Evolutionary conservation across 1,140 invertebrate species (phyloP).

Genomic region (Drosophila kanapiae): DNA sequence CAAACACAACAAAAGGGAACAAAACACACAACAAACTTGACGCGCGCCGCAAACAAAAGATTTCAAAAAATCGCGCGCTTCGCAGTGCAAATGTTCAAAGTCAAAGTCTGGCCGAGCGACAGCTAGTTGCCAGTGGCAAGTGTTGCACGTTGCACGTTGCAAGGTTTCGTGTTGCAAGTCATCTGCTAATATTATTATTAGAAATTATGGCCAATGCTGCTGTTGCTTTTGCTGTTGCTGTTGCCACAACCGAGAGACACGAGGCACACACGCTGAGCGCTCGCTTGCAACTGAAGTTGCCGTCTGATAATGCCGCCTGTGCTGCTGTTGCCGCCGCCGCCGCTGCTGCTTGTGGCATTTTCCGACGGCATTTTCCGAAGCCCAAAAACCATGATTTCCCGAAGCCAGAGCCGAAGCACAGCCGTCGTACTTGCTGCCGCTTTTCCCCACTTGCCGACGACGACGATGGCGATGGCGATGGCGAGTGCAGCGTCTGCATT

Average conservation of each 20-base stretch:
- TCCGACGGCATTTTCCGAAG: constrained; percentile 28
- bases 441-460: constrained; percentile 52
- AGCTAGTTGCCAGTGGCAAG: constrained; percentile 12
- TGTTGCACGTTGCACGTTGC: constrained; percentile 22
- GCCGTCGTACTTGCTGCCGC: constrained; percentile 53
- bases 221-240: constrained; percentile 1
- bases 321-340: constrained; percentile 3
- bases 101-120: constrained; percentile 17
- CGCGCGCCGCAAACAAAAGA: constrained; percentile 2
- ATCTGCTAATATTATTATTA: not conserved
- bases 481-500: constrained; percentile 57
- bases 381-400: constrained; percentile 12
- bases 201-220: not conserved
- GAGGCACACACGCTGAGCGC: constrained; percentile 74
- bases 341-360: constrained; percentile 11
- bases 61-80: constrained; percentile 4
- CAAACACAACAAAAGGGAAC: constrained; percentile 32
- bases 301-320: constrained; percentile 71
- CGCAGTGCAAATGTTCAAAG: constrained; percentile 1
- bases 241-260: constrained; percentile 45
- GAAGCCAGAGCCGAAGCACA: constrained; percentile 7
- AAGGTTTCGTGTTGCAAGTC: not conserved
- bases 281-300: constrained; percentile 79
- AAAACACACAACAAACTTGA: constrained; percentile 38
- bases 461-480: constrained; percentile 7